Evolutionary conservation across 1,140 invertebrate species (phyloP).

Genomic region (Dolichoris vasculosae): DNA sequence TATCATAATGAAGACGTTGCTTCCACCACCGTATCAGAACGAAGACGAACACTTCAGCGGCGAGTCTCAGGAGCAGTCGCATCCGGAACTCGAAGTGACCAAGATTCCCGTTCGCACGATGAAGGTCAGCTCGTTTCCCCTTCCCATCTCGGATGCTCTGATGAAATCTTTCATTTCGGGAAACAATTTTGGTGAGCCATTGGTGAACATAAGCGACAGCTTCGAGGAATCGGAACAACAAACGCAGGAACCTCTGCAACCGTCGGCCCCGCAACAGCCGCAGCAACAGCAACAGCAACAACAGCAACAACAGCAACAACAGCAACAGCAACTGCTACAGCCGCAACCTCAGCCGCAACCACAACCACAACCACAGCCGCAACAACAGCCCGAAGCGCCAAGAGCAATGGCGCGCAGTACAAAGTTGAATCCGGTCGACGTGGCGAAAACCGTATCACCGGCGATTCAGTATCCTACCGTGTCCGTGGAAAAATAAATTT

Average conservation of each 20-base stretch:
- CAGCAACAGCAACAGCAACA: slow-evolving; percentile 18
- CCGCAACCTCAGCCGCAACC: neutral
- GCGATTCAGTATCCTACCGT: slow-evolving; percentile 14
- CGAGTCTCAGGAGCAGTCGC: slow-evolving; percentile 20
- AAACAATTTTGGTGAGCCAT: slow-evolving; percentile 9
- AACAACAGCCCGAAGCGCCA: slow-evolving; percentile 3
- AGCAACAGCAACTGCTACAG: neutral
- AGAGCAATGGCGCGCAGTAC: slow-evolving; percentile 36
- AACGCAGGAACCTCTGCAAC: neutral
- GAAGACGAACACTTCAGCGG: neutral
- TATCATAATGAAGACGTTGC: slow-evolving; percentile 37
- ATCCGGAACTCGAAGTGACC: slow-evolving; percentile 28
- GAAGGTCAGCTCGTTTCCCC: neutral
- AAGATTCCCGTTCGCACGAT: slow-evolving; percentile 25
- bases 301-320: neutral
- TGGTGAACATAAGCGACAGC: neutral
- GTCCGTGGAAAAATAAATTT: slow-evolving; percentile 31
- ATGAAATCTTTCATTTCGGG: slow-evolving; percentile 44
- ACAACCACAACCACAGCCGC: neutral
- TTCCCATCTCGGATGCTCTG: slow-evolving; percentile 16
- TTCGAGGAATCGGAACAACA: neutral
- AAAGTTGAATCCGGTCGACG: slow-evolving; percentile 43
- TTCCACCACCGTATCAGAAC: slow-evolving; percentile 32
- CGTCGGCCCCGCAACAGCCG: neutral
- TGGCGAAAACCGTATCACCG: slow-evolving; percentile 4